Conservation (phyloP, 2,888 invertebrate species). For the Chalcis sispes region DNA sequence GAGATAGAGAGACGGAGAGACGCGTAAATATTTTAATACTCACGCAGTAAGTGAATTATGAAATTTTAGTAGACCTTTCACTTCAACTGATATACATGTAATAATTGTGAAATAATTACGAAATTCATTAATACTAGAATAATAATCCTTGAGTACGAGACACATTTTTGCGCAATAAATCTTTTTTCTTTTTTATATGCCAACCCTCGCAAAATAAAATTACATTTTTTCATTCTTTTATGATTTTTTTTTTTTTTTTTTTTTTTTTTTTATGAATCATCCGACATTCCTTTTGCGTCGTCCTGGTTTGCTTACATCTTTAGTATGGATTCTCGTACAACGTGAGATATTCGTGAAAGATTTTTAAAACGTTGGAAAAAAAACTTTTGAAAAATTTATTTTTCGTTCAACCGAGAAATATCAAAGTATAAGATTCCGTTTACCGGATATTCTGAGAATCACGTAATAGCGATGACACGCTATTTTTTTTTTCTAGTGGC, state of each 20-base stretch:
- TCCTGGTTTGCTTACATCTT: too few species aligned
- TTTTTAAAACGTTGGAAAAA: not conserved
- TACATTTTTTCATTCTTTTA: too few species aligned
- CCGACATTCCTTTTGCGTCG: too few species aligned
- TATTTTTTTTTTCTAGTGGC: not conserved
- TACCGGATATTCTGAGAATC: conserved; percentile 29
- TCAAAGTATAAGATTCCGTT: conserved; percentile 19
- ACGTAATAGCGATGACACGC: conserved; percentile 52
- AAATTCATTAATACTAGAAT: conserved; percentile 7
- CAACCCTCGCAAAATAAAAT: too few species aligned
- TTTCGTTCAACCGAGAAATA: not conserved
- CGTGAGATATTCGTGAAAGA: too few species aligned
- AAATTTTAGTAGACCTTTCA: conserved; percentile 12
- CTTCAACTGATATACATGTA: not conserved
- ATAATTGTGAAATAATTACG: conserved; percentile 3
- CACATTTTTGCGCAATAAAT: too few species aligned
- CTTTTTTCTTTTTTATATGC: too few species aligned
- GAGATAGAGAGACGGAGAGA: not conserved
- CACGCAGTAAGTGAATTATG: not conserved
- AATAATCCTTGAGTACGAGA: too few species aligned
- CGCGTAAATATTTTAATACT: not conserved
- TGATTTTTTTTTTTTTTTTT: too few species aligned
- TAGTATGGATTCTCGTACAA: too few species aligned
- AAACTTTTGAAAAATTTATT: conserved; percentile 18
- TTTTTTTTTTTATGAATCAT: too few species aligned